phyloP scores from a whole-genome alignment of 35 echinoderm and acorn worm species.

The Ophioderma brevispina region DNA sequence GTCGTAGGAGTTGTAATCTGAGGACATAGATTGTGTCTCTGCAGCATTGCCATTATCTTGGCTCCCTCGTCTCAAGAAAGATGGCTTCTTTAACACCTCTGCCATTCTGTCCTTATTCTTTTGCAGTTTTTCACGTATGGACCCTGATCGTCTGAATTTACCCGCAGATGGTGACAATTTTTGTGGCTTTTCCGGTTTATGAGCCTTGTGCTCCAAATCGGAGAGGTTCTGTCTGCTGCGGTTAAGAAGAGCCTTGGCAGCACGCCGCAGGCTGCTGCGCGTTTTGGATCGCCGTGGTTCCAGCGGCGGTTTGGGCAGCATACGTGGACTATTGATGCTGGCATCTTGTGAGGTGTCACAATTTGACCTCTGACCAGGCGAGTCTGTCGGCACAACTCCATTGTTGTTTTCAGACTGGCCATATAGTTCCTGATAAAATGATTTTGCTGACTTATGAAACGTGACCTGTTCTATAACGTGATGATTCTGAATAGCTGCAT shows the following conservation, averaged over 20 bases:
- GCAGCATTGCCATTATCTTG: slow-evolving; percentile 37
- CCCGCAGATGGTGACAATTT: background rate
- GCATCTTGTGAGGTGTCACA: background rate
- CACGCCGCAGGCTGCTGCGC: slow-evolving; percentile 72
- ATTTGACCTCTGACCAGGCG: background rate
- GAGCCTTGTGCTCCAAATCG: slow-evolving; percentile 36
- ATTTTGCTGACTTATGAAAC: background rate
- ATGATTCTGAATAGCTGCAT: background rate
- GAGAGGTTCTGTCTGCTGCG: slow-evolving; percentile 74
- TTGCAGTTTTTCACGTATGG: slow-evolving; percentile 59
- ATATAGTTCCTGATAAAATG: background rate
- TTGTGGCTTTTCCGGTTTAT: slow-evolving; percentile 12
- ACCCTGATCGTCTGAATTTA: slow-evolving; percentile 14
- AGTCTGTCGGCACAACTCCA: background rate
- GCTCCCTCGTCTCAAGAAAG: slow-evolving; percentile 35
- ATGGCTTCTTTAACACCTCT: slow-evolving; percentile 55
- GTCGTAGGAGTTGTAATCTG: background rate
- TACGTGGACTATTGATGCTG: background rate
- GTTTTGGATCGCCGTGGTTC: slow-evolving; percentile 67
- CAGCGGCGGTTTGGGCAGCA: slow-evolving; percentile 73
- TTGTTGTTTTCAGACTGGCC: background rate
- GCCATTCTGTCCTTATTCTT: slow-evolving; percentile 80
- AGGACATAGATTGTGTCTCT: background rate
- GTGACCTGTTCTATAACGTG: background rate
- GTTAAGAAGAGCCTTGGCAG: slow-evolving; percentile 74